phyloP scores from a whole-genome alignment of 2,888 invertebrate genomes.

The Parelbella ahira region DNA sequence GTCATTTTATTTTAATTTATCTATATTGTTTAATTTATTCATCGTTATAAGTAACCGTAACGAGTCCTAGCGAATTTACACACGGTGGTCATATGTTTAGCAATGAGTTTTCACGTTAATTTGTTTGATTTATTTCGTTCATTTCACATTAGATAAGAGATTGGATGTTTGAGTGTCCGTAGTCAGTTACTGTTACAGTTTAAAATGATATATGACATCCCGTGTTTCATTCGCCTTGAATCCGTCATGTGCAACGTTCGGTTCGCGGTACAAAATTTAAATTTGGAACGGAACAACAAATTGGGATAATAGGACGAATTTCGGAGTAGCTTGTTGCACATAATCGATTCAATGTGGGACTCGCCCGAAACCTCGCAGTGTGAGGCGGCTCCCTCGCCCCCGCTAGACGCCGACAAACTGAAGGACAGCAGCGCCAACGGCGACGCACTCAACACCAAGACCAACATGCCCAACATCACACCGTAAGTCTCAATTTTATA shows the following conservation, averaged over 20 bases:
- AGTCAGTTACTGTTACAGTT: slow-evolving; percentile 73
- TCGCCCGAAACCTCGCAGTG: slow-evolving; percentile 81
- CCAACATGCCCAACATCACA: slow-evolving; percentile 78
- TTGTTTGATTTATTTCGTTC: slow-evolving; percentile 71
- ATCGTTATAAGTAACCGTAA: slow-evolving; percentile 47
- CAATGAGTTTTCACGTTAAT: slow-evolving; percentile 65
- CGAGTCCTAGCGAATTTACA: slow-evolving; percentile 78
- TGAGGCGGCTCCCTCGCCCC: slow-evolving; percentile 62
- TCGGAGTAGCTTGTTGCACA: slow-evolving; percentile 82
- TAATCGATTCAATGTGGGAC: slow-evolving; percentile 82
- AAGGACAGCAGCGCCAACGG: slow-evolving; percentile 62
- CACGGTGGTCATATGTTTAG: slow-evolving; percentile 81
- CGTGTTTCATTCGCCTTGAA: slow-evolving; percentile 81
- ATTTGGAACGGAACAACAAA: slow-evolving; percentile 48
- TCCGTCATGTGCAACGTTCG: slow-evolving; percentile 81
- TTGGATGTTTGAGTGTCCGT: slow-evolving; percentile 76
- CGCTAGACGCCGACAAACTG: slow-evolving; percentile 46
- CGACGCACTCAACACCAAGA: slow-evolving; percentile 70
- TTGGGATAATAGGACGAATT: slow-evolving; percentile 77
- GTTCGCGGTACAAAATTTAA: slow-evolving; percentile 51
- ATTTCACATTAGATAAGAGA: slow-evolving; percentile 68
- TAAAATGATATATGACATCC: slow-evolving; percentile 80
- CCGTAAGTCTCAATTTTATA: slow-evolving; percentile 72
- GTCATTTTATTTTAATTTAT: slow-evolving; percentile 36
- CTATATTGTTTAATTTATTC: slow-evolving; percentile 39